phyloP scores from a whole-genome alignment of 1,140 invertebrate genomes.

The Anoplophora glabripennis region DNA sequence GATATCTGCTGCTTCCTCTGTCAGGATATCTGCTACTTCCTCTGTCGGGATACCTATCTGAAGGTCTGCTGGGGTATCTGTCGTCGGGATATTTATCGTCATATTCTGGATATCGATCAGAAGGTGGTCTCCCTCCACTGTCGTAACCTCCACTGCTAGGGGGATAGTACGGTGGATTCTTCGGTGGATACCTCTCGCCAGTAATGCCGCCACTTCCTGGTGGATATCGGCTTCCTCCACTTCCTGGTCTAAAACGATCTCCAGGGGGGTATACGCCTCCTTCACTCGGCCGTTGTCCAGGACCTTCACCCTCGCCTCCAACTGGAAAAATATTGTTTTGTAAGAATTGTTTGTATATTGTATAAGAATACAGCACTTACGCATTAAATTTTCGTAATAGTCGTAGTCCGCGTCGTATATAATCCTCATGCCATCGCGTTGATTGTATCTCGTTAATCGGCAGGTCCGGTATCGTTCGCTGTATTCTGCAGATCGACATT shows the following conservation, averaged over 20 bases:
- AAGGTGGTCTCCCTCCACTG: slow-evolving; percentile 30
- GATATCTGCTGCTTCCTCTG: slow-evolving; percentile 20
- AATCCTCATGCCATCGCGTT: slow-evolving; percentile 81
- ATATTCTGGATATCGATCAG: slow-evolving; percentile 47
- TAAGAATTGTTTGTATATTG: not conserved
- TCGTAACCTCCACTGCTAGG: slow-evolving; percentile 30
- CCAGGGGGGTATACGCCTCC: slow-evolving; percentile 29
- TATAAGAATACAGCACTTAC: slow-evolving; percentile 59
- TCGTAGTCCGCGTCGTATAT: slow-evolving; percentile 88
- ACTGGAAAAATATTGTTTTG: slow-evolving; percentile 25
- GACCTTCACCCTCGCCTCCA: slow-evolving; percentile 34
- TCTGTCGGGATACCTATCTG: slow-evolving; percentile 22
- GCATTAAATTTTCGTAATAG: slow-evolving; percentile 88
- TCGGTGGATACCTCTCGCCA: slow-evolving; percentile 52
- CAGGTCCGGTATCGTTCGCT: slow-evolving; percentile 81
- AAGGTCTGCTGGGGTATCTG: slow-evolving; percentile 43
- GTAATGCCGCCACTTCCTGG: slow-evolving; percentile 24
- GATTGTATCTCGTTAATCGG: slow-evolving; percentile 79
- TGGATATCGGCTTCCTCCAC: slow-evolving; percentile 19
- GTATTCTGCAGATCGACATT: slow-evolving; percentile 83
- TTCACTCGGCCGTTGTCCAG: slow-evolving; percentile 27
- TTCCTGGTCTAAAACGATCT: slow-evolving; percentile 20
- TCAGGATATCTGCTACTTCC: slow-evolving; percentile 43
- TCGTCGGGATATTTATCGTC: slow-evolving; percentile 44
- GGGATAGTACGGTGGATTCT: slow-evolving; percentile 50